Evolutionary conservation across 2,113 vertebrate species (phyloP).

Genomic region (Ophiodon elongatus): DNA sequence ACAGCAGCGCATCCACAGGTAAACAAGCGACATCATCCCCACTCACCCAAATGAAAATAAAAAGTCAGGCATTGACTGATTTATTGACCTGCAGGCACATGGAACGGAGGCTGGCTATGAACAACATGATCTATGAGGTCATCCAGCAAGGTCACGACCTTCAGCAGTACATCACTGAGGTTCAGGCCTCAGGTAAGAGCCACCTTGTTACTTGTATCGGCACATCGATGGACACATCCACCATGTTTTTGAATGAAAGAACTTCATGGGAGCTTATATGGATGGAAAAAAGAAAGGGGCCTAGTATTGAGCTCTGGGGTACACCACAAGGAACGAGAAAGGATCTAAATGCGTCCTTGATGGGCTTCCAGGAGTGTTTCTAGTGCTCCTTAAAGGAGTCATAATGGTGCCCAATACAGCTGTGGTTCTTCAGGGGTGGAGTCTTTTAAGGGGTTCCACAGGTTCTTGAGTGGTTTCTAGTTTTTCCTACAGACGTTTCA

Average conservation of each 20-base stretch:
- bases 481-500: too few relatives aligned
- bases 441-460: not conserved
- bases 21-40: not conserved
- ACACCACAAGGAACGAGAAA: not conserved
- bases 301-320: not conserved
- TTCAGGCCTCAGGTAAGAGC: conserved; percentile 92
- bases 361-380: not conserved
- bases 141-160: conserved; percentile 98
- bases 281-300: not conserved
- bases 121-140: conserved; percentile 98
- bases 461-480: too few relatives aligned
- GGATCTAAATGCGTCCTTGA: not conserved
- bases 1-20: conserved; percentile 92
- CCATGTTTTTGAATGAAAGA: not conserved
- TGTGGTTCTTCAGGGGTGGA: not conserved
- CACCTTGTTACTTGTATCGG: not conserved
- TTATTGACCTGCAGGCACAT: conserved; percentile 86
- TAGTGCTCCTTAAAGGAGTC: not conserved
- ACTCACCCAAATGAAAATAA: not conserved
- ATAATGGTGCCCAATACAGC: not conserved
- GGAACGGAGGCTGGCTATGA: conserved; percentile 95
- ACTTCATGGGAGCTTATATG: not conserved
- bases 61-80: not conserved
- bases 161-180: conserved; percentile 98
- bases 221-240: not conserved